phyloP scores from a whole-genome alignment of 2,888 invertebrate genomes.

The Lottia scabra region DNA sequence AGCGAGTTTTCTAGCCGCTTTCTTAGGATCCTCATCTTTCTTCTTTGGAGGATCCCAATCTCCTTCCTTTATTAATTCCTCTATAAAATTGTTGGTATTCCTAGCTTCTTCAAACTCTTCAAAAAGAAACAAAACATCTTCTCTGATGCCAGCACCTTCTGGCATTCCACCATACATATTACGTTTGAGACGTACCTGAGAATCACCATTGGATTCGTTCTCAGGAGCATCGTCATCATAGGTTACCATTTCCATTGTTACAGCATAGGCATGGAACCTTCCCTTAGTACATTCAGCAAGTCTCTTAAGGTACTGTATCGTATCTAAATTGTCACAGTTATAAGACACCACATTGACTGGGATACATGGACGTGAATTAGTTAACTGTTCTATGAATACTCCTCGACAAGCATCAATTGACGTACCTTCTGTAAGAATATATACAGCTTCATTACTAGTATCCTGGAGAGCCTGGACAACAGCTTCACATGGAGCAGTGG shows the following conservation, averaged over 20 bases:
- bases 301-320: conserved; percentile 59
- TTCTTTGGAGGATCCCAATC: neutral
- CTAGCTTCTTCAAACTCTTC: conserved; percentile 68
- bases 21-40: conserved; percentile 1
- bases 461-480: conserved; percentile 62
- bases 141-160: conserved; percentile 66
- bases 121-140: conserved; percentile 67
- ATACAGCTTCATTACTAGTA: conserved; percentile 63
- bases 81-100: conserved; percentile 56
- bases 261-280: conserved; percentile 68
- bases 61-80: conserved; percentile 50
- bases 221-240: conserved; percentile 45
- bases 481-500: conserved; percentile 66
- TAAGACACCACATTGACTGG: conserved; percentile 66
- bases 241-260: conserved; percentile 66
- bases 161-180: conserved; percentile 67
- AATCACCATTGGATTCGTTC: neutral
- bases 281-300: conserved; percentile 58
- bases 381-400: conserved; percentile 64
- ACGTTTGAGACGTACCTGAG: conserved; percentile 53
- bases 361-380: conserved; percentile 40
- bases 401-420: conserved; percentile 63
- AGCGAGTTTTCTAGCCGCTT: neutral
- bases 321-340: conserved; percentile 64
- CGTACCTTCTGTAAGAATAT: conserved; percentile 66